Base-by-base conservation (phyloP, 2,888 invertebrate genomes). In the Stenichneumon culpator region DNA sequence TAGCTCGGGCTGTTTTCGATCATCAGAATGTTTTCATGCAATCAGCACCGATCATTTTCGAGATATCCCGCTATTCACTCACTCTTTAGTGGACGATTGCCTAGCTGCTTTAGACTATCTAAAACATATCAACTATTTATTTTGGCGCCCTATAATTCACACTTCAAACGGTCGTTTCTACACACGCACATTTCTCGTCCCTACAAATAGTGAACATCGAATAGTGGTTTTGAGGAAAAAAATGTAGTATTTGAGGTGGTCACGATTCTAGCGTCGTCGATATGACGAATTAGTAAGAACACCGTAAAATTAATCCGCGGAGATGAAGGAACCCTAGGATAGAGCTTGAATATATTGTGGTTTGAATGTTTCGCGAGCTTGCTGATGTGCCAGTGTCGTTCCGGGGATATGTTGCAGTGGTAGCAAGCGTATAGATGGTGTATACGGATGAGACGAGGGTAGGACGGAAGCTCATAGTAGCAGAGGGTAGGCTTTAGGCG, bases 401-500 rank as follows among this genome's bases (percentile, higher is more conserved):
- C 52, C 79, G 65, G 70, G 70, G 70, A 79, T 79, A 72, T 72
- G 79, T 63, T 50, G 63, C 79, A 79, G 79, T 19, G 63, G 63
- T 52, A 50, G 60, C 57, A 39, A 65, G n/a, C 60, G 70, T 60
- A 32, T 69, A 50, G 79, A 70, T 52, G 47, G 50, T 57, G 72
- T 79, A 47, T 70, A 67, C 77, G 68, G 32, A 28, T 32, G 36
- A 57, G n/a, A 39, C 70, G 63, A 57, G 80, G 47, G 28, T 65
- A 44, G 70, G 82, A 80, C 83, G 87, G 82, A 74, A 85, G 82
- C 50, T 70, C 72, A 75, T 78, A 74, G 70, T 81, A 80, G 77
- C 75, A 79, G 87, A 80, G 77, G 72, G 72, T 70, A 74, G 75
- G 32, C 63, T 28, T 16, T 63, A 79, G 77, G 65, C 39, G 75